These are phyloP conservation scores for Leptosomus discolor DNA, from an alignment of 2,113 vertebrate genomes.

Conservation along the genomic window DNA sequence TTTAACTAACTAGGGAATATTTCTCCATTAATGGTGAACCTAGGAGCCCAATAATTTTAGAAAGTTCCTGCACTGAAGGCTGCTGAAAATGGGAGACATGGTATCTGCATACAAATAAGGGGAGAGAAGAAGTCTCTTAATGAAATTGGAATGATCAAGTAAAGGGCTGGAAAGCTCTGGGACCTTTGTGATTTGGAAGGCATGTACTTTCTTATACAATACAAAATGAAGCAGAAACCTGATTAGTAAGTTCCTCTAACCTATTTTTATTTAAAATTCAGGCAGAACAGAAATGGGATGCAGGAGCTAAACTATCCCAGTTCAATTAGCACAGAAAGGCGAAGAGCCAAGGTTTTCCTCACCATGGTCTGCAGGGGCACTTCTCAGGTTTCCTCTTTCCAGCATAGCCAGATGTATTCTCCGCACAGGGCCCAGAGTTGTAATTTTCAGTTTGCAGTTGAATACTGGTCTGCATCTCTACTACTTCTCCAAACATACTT, in stretches of 20 bases:
- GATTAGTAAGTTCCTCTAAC: constrained; percentile 4
- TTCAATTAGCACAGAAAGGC: constrained; percentile 36
- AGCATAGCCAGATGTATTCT: neutral
- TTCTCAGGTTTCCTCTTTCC: constrained; percentile 17
- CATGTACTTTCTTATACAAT: neutral
- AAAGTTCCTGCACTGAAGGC: neutral
- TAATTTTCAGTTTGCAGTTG: neutral
- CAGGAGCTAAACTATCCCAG: neutral
- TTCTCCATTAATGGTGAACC: neutral
- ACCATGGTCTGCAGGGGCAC: neutral
- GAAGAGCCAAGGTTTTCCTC: constrained; percentile 21
- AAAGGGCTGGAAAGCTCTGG: neutral
- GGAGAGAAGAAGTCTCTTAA: neutral
- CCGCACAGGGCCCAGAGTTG: neutral
- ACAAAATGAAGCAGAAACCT: neutral
- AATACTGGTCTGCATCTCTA: neutral
- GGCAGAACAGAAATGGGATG: constrained; percentile 11
- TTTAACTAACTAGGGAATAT: neutral
- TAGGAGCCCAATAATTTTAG: neutral
- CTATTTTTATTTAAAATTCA: constrained; percentile 47
- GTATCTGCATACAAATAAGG: neutral
- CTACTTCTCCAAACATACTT: constrained; percentile 11
- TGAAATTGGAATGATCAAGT: neutral
- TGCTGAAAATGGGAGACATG: neutral
- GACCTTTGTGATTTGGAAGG: neutral